Conservation (phyloP, 2,797 vertebrate genomes). For the Echeneis naucrates region DNA sequence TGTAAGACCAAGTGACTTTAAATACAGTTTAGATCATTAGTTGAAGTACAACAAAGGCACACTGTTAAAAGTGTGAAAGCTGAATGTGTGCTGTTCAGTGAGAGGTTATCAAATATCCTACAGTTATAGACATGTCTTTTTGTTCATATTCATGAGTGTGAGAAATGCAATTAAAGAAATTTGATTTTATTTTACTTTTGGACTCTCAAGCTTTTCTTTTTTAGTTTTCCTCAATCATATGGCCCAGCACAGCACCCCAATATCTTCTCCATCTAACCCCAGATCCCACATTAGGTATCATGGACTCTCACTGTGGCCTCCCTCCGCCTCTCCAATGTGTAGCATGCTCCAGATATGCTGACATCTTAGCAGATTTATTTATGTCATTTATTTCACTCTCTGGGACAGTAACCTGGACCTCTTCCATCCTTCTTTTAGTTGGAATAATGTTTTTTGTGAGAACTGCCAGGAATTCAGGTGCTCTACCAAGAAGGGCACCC, state of each 20-base stretch:
- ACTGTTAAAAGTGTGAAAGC: slow-evolving; percentile 6
- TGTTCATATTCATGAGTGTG: neutral
- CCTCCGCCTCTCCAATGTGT: slow-evolving; percentile 17
- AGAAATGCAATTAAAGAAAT: neutral
- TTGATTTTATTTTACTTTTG: neutral
- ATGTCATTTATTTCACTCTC: slow-evolving; percentile 56
- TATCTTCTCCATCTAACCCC: slow-evolving; percentile 29
- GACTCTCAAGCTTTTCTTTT: neutral
- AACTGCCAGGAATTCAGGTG: slow-evolving; percentile 42
- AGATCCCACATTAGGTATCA: slow-evolving; percentile 38
- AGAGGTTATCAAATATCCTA: slow-evolving; percentile 14
- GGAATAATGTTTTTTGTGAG: slow-evolving; percentile 50
- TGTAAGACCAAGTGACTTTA: neutral
- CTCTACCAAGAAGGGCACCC: slow-evolving; percentile 37
- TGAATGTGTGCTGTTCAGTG: slow-evolving; percentile 4
- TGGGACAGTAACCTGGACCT: slow-evolving; percentile 40
- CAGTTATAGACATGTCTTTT: slow-evolving; percentile 13
- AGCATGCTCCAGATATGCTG: slow-evolving; percentile 28
- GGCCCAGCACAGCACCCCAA: slow-evolving; percentile 9
- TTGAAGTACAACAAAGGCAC: slow-evolving; percentile 7
- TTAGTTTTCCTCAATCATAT: neutral
- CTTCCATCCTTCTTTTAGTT: slow-evolving; percentile 29
- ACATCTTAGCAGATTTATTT: slow-evolving; percentile 29
- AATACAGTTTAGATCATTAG: slow-evolving; percentile 6
- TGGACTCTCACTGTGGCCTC: slow-evolving; percentile 15